Base-by-base conservation (phyloP, 2,888 invertebrate genomes). In the Noctuana brunneofusca region DNA sequence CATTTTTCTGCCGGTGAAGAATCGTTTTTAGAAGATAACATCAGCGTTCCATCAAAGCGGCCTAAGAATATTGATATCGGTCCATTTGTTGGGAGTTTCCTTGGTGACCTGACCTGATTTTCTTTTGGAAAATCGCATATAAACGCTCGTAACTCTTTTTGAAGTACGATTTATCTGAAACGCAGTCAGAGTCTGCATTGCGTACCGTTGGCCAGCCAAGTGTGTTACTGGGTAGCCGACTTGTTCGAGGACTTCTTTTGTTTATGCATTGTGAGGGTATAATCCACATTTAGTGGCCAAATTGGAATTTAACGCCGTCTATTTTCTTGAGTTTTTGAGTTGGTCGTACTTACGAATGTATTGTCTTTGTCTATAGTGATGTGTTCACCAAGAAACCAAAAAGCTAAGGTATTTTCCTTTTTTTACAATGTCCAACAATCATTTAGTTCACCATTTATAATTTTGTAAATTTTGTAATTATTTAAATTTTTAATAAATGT, bases 121-220 rank as follows among this genome's bases (percentile, higher is more conserved):
- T 46, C 3, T 22, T 18, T 41, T 24, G 14, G 12, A n/a, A 20
- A 35, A 27, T 12, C 18, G 46, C 12, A 54, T 54, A 12, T 20
- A 16, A 52, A 54, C 30, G 22, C 6, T 48, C 46, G 53, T n/a
- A 41, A 20, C 50, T 53, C 35, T 4, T 30, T 30, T 9, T 43
- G 24, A 43, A 30, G 18, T 22, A 43, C 52, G 53, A 59, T 12
- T 43, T 58, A 52, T 46, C 46, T 24, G 35, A 43, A 52, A 57
- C 48, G 59, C 43, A 59, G 22, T 14, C 27, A 1, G 12, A 16
- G 62, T 63, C 71, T 70, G 73, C 73, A 72, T 62, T 72, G 72
- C 72, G 71, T 71, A 70, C 49, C 58, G 59, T 54, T 32, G 18
- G 46, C 50, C 22, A 53, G 69, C 69, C 69, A 71, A 70, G 38